Evolutionary conservation across 2,888 invertebrate genomes (phyloP).

Genomic region (Pristionchus entomophagus): DNA sequence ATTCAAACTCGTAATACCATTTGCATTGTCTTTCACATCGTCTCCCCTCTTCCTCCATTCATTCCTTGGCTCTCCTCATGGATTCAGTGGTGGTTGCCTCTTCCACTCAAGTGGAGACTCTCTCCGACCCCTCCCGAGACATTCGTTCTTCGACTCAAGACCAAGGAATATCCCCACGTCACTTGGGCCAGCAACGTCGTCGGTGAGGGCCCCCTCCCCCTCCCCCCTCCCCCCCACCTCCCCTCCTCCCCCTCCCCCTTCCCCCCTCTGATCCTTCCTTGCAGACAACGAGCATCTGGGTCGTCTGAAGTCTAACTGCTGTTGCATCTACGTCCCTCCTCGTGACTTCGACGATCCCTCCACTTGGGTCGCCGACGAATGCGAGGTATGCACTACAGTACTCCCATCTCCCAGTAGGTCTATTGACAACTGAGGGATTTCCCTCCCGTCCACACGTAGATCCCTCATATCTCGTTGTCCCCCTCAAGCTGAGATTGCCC

Average conservation of each 20-base stretch:
- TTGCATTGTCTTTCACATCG: neutral
- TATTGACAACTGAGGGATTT: neutral
- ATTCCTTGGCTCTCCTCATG: neutral
- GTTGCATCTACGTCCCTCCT: constrained; percentile 76
- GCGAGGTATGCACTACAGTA: constrained; percentile 55
- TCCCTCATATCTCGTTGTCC: neutral
- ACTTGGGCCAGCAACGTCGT: constrained; percentile 65
- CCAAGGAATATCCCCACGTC: constrained; percentile 55
- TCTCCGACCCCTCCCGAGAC: neutral
- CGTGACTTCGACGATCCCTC: constrained; percentile 74
- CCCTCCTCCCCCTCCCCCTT: neutral
- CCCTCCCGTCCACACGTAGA: neutral
- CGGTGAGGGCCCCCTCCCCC: constrained; percentile 51
- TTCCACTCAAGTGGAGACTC: neutral
- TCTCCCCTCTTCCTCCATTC: neutral
- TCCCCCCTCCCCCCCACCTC: neutral
- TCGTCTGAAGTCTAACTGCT: constrained; percentile 75
- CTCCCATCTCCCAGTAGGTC: neutral
- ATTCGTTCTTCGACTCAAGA: constrained; percentile 42
- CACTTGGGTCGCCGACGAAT: constrained; percentile 72
- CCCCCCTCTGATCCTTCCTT: neutral
- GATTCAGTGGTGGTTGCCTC: neutral
- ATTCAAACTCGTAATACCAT: neutral
- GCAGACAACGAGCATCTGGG: constrained; percentile 84
- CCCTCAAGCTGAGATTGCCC: neutral